A percentile compares a stretch with the other conserved stretches of the same genome.
These are phyloP conservation scores for Hirudinaria manillensis DNA, from an alignment of 2,888 invertebrate genomes.

Conservation along the genomic window DNA sequence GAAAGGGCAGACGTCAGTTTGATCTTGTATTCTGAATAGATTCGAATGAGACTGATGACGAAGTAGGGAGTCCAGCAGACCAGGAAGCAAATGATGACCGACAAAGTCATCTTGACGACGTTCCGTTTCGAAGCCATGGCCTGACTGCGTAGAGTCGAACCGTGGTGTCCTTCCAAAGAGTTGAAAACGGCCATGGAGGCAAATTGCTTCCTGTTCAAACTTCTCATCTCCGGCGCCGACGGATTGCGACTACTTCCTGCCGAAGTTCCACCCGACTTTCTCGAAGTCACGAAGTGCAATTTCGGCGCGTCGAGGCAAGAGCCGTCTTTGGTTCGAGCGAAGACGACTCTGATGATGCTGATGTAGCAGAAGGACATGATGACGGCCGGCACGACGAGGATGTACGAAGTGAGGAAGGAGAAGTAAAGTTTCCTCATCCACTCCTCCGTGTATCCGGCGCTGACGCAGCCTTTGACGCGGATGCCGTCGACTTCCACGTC, in stretches of 20 bases:
- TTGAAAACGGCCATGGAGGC: background rate
- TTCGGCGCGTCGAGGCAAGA: slow-evolving; percentile 26
- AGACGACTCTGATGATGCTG: slow-evolving; percentile 54
- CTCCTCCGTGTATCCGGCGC: slow-evolving; percentile 53
- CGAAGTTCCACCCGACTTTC: background rate
- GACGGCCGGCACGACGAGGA: slow-evolving; percentile 52
- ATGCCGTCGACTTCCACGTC: slow-evolving; percentile 46
- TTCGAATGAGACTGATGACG: slow-evolving; percentile 52
- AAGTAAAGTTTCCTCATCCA: slow-evolving; percentile 56
- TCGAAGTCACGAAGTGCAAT: slow-evolving; percentile 30
- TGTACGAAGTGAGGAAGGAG: slow-evolving; percentile 53
- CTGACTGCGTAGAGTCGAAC: slow-evolving; percentile 4
- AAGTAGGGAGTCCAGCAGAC: slow-evolving; percentile 56
- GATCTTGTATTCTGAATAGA: slow-evolving; percentile 50
- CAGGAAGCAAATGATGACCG: slow-evolving; percentile 55
- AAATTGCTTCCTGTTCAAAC: slow-evolving; percentile 2
- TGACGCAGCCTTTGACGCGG: slow-evolving; percentile 49
- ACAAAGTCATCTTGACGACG: slow-evolving; percentile 55
- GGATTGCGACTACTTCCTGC: background rate
- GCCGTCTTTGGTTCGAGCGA: slow-evolving; percentile 45
- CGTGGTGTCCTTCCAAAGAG: background rate
- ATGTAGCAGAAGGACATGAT: slow-evolving; percentile 55
- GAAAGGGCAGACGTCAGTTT: slow-evolving; percentile 43
- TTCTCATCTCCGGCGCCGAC: background rate
- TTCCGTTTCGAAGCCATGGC: slow-evolving; percentile 51